Evolutionary conservation across 2,797 vertebrate species (phyloP).

Genomic region (Peromyscus aztecus): DNA sequence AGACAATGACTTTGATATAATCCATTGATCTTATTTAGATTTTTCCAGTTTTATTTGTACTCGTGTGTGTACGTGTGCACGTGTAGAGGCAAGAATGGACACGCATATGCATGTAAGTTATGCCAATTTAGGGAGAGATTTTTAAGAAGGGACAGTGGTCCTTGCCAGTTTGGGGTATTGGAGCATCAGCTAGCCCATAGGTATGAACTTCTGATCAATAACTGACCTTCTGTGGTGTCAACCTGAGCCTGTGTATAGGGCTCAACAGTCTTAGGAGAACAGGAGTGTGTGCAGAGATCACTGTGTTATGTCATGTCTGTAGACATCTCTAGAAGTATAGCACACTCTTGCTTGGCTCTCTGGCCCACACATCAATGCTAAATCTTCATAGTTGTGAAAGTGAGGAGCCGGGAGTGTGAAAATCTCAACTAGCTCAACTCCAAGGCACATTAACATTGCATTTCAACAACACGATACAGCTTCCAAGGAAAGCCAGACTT

Average conservation of each 20-base stretch:
- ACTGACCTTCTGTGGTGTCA: not conserved
- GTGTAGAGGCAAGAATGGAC: not conserved
- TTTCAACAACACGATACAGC: not conserved
- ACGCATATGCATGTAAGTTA: not conserved
- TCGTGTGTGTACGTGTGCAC: accelerated
- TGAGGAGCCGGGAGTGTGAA: not conserved
- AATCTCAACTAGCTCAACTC: not conserved
- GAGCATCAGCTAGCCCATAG: not conserved
- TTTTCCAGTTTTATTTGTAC: not conserved
- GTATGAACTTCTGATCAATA: not conserved
- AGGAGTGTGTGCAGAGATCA: not conserved
- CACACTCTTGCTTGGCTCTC: not conserved
- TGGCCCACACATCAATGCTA: not conserved
- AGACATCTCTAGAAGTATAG: not conserved
- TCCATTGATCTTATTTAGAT: not conserved
- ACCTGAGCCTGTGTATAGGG: not conserved
- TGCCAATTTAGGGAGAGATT: not conserved
- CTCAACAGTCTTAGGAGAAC: not conserved
- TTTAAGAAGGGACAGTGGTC: not conserved
- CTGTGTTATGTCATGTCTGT: not conserved
- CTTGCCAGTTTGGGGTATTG: not conserved
- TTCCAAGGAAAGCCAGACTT: not conserved
- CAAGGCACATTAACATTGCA: not conserved
- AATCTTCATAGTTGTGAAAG: not conserved
- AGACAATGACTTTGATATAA: not conserved